A percentile compares a stretch with the other conserved stretches of the same genome.
phyloP scores from a whole-genome alignment of 2,888 invertebrate species.

The Drosophila gaucha region DNA sequence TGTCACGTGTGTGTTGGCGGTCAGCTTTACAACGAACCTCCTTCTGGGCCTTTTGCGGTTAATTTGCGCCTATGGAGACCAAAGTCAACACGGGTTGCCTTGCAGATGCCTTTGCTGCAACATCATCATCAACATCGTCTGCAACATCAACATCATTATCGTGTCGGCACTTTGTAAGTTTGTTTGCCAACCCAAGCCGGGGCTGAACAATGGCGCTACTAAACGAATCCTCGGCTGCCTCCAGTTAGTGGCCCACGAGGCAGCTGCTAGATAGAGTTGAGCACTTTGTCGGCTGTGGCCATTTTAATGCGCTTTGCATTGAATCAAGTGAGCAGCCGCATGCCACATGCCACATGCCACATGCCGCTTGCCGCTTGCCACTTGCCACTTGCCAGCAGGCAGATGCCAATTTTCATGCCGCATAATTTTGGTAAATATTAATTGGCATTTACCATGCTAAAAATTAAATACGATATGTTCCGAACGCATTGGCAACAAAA shows the following conservation, averaged over 20 bases:
- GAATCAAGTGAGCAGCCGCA: slow-evolving; percentile 15
- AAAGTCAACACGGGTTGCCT: slow-evolving; percentile 54
- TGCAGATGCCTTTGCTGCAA: slow-evolving; percentile 1
- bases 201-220: slow-evolving; percentile 35
- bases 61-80: slow-evolving; percentile 54
- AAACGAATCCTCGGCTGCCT: slow-evolving; percentile 3
- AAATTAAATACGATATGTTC: slow-evolving; percentile 22
- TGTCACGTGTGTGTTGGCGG: slow-evolving; percentile 39
- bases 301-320: slow-evolving; percentile 44
- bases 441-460: slow-evolving; percentile 42
- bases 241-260: slow-evolving; percentile 34
- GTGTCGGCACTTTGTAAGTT: slow-evolving; percentile 36
- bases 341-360: slow-evolving; percentile 6
- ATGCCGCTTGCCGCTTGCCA: not conserved
- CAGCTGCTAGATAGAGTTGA: slow-evolving; percentile 5
- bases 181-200: slow-evolving; percentile 35
- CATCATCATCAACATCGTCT: slow-evolving; percentile 2
- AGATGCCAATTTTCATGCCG: slow-evolving; percentile 48
- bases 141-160: not conserved
- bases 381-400: slow-evolving; percentile 18
- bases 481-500: slow-evolving; percentile 1
- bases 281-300: slow-evolving; percentile 27
- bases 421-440: slow-evolving; percentile 55
- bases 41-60: slow-evolving; percentile 53
- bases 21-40: not conserved